A percentile compares a stretch with the other conserved stretches of the same genome.
Conservation (phyloP, 2,888 invertebrate genomes). For the Crocallis elinguaria region DNA sequence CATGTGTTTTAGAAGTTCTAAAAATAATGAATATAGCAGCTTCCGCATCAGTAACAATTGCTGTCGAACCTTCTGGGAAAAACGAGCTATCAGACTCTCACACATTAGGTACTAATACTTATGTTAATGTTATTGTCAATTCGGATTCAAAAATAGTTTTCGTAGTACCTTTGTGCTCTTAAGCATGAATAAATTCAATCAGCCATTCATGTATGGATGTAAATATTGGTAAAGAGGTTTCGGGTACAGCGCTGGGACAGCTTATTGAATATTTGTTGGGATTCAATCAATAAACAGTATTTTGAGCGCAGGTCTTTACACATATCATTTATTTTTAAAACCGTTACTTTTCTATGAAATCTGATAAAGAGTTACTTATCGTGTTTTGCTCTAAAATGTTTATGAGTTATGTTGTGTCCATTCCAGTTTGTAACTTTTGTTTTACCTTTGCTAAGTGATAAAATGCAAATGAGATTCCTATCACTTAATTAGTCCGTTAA, state of each 20-base stretch:
- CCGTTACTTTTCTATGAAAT: not conserved
- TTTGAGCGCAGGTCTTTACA: not conserved
- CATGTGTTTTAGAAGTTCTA: conserved; percentile 43
- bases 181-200: conserved; percentile 45
- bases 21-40: conserved; percentile 47
- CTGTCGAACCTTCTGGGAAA: conserved; percentile 48
- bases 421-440: not conserved
- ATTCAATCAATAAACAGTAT: conserved; percentile 12
- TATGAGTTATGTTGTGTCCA: not conserved
- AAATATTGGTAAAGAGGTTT: conserved; percentile 40
- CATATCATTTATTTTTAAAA: not conserved
- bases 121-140: conserved; percentile 57
- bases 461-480: not conserved
- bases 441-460: not conserved
- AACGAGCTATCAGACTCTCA: conserved; percentile 48
- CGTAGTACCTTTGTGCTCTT: conserved; percentile 30
- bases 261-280: conserved; percentile 25
- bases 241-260: conserved; percentile 23
- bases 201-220: conserved; percentile 35
- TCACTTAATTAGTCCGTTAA: conserved; percentile 1
- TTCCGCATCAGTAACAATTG: conserved; percentile 50
- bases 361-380: not conserved
- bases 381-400: not conserved
- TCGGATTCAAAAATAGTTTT: conserved; percentile 48
- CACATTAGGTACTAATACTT: conserved; percentile 39